Base-by-base conservation (phyloP, 2,888 invertebrate genomes). In the Globia sparganii region DNA sequence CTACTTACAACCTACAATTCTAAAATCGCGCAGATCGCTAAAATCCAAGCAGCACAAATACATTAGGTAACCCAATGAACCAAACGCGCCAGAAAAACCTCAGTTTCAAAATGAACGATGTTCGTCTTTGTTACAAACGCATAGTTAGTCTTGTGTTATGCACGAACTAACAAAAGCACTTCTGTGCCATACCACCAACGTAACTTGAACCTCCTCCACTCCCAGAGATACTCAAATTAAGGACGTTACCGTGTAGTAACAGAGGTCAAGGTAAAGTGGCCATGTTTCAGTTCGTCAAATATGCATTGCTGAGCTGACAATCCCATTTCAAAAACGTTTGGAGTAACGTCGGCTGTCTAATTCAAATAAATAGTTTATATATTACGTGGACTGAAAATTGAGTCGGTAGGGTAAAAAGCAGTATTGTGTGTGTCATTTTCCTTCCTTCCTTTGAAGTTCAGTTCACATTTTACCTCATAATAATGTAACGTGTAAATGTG, bases 231-330 rank as follows among this genome's bases (percentile, higher is more conserved):
- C 58, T 46, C 15, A 62, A 49, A 76, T 53, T n/a, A 13, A 49
- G 43, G 37, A 34, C 6, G 25, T 5, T 64, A 15, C 15, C 11
- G 43, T 72, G 43, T 40, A 53, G n/a, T 13, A n/a, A 28, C 37
- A 40, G 64, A 64, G 84, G 21, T 86, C 79, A 73, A 13, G 56
- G 28, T 80, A 78, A 18, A 49, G n/a, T 86, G 77, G 90, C 6
- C 58, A 13, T 40, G 65, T 80, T 74, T 77, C 40, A 72, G 84
- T 81, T 90, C 81, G 85, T 90, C 87, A 88, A 69, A 86, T 89
- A 90, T 91, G 90, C 91, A 91, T 90, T 88, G 87, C 88, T 34
- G 67, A 76, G 79, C 78, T 82, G 87, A 86, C 88, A 88, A 88
- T 88, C 83, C 84, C 80, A 88, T 91, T 90, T 90, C 80, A 80